Evolutionary conservation across 2,888 invertebrate species (phyloP).

Genomic region (Sarcophaga variegata): DNA sequence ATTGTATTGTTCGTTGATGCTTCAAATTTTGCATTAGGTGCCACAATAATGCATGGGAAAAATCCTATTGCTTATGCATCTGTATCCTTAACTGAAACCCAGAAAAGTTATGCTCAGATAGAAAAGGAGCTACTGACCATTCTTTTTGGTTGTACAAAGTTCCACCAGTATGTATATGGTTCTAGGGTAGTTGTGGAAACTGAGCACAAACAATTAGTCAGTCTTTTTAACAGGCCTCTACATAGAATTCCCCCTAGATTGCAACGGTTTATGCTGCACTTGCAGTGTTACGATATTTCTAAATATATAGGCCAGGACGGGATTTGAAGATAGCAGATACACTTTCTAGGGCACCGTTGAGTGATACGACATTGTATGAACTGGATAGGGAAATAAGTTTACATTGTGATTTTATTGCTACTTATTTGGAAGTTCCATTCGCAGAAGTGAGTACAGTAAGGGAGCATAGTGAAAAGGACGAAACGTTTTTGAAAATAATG

Average conservation of each 20-base stretch:
- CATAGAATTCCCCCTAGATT: conserved; percentile 38
- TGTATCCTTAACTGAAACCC: neutral
- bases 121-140: conserved; percentile 70
- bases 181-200: too few species aligned
- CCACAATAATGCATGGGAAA: conserved; percentile 45
- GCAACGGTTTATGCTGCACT: conserved; percentile 32
- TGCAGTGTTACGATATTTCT: conserved; percentile 61
- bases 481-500: conserved; percentile 47
- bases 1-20: conserved; percentile 17
- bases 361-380: conserved; percentile 44
- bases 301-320: conserved; percentile 64
- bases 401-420: conserved; percentile 65
- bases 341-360: conserved; percentile 81
- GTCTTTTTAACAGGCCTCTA: conserved; percentile 20
- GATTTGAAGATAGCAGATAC: conserved; percentile 78
- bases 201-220: too few species aligned
- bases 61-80: conserved; percentile 57
- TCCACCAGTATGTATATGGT: too few species aligned
- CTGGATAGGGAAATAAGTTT: conserved; percentile 63
- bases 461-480: neutral
- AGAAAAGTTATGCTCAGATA: conserved; percentile 56
- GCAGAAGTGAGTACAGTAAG: conserved; percentile 24
- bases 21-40: conserved; percentile 43
- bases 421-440: conserved; percentile 52
- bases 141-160: conserved; percentile 1